These are phyloP conservation scores for Scaptomyza graminum DNA, from an alignment of 1,140 invertebrate genomes.

Conservation along the genomic window DNA sequence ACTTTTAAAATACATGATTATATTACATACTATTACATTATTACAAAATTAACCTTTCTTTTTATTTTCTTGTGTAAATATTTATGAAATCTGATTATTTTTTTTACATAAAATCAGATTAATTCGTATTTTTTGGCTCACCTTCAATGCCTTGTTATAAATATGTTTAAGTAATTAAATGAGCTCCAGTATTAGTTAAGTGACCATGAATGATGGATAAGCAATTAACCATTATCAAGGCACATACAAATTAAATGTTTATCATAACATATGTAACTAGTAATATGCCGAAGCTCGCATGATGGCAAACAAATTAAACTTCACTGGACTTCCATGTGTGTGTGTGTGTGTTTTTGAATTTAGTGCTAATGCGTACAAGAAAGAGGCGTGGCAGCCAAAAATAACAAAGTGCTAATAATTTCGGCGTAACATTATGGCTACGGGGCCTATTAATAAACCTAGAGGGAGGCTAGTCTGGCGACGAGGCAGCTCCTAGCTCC, in stretches of 20 bases:
- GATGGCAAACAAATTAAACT: constrained; percentile 1
- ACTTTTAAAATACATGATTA: too few species aligned
- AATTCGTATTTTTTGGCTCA: neutral
- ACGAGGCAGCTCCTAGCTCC: neutral
- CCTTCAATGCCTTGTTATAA: neutral
- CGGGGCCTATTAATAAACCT: constrained; percentile 37
- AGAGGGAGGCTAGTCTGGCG: constrained; percentile 31
- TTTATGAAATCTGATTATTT: too few species aligned
- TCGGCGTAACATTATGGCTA: constrained; percentile 64
- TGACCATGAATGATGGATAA: constrained; percentile 11
- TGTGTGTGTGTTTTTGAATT: constrained; percentile 38
- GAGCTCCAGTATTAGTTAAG: neutral
- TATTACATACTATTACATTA: too few species aligned
- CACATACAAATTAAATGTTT: constrained; percentile 4
- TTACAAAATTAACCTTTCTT: too few species aligned
- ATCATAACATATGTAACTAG: neutral
- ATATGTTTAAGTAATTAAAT: neutral
- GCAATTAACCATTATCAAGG: constrained; percentile 7
- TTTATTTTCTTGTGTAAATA: too few species aligned
- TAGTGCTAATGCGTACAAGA: constrained; percentile 76
- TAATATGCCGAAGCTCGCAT: neutral
- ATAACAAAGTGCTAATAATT: constrained; percentile 81
- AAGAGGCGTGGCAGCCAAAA: constrained; percentile 69
- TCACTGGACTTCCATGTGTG: neutral
- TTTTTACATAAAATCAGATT: too few species aligned